Conservation (phyloP, 2,888 invertebrate species). For the Parapristionchus giblindavisi region DNA sequence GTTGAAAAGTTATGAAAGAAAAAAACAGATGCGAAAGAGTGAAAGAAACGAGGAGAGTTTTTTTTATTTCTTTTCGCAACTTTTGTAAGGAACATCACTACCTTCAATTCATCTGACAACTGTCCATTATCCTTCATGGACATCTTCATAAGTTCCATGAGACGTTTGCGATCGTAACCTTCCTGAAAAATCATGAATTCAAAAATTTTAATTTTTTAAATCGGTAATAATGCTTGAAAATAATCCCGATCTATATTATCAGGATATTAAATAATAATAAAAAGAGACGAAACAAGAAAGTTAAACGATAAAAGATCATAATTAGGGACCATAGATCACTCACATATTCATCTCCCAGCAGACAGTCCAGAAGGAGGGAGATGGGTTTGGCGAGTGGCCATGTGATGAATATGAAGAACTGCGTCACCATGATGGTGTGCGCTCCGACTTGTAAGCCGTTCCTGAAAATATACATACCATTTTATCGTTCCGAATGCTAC, state of each 20-base stretch:
- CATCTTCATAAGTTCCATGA: conserved; percentile 86
- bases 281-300: not conserved
- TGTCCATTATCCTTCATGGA: conserved; percentile 50
- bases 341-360: conserved; percentile 91
- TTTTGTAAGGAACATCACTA: no score
- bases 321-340: no score
- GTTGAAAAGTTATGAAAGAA: no score
- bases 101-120: conserved; percentile 64
- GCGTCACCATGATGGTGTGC: conserved; percentile 56
- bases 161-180: conserved; percentile 91
- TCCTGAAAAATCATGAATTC: conserved; percentile 43
- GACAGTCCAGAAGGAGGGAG: conserved; percentile 60
- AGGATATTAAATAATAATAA: no score
- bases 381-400: conserved; percentile 82
- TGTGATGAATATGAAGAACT: conserved; percentile 84
- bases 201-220: not conserved
- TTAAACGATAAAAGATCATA: no score
- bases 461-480: no score
- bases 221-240: not conserved
- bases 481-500: no score
- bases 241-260: not conserved
- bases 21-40: no score
- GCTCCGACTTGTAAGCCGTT: conserved; percentile 59
- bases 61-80: no score
- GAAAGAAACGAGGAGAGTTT: no score